These are phyloP conservation scores for Spheniscus humboldti DNA, from an alignment of 2,797 vertebrate species.

Conservation along the genomic window DNA sequence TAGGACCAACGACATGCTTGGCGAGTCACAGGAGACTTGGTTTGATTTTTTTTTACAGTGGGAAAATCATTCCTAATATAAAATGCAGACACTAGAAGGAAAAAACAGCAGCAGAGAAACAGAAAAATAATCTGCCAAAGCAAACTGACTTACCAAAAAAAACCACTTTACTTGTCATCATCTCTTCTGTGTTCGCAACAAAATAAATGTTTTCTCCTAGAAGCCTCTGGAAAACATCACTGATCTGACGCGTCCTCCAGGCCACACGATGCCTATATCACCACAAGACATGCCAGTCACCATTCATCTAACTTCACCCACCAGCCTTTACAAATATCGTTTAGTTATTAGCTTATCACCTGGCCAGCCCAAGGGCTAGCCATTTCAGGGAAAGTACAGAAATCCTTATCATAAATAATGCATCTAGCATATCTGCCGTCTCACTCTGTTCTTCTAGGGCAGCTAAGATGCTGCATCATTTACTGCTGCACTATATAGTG, in stretches of 20 bases:
- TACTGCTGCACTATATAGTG: neutral
- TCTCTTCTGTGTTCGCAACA: neutral
- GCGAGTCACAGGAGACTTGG: neutral
- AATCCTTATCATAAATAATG: neutral
- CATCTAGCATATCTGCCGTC: neutral
- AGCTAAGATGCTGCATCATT: neutral
- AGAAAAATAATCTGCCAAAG: constrained; percentile 16
- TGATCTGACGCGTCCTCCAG: neutral
- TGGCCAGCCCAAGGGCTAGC: neutral
- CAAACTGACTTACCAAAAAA: neutral
- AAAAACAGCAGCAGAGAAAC: neutral
- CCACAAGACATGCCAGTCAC: neutral
- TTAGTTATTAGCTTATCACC: neutral
- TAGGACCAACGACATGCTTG: neutral
- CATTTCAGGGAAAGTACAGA: neutral
- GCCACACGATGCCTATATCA: neutral
- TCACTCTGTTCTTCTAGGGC: neutral
- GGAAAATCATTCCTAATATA: neutral
- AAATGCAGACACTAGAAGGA: neutral
- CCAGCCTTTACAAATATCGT: neutral
- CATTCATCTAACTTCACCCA: neutral
- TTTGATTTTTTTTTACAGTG: neutral
- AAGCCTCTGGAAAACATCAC: neutral
- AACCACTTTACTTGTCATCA: neutral
- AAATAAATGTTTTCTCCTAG: neutral